Evolutionary conservation across 2,113 vertebrate species (phyloP), one percentile per base, ranked within the genome.

Genomic region (Pica pica): DNA sequence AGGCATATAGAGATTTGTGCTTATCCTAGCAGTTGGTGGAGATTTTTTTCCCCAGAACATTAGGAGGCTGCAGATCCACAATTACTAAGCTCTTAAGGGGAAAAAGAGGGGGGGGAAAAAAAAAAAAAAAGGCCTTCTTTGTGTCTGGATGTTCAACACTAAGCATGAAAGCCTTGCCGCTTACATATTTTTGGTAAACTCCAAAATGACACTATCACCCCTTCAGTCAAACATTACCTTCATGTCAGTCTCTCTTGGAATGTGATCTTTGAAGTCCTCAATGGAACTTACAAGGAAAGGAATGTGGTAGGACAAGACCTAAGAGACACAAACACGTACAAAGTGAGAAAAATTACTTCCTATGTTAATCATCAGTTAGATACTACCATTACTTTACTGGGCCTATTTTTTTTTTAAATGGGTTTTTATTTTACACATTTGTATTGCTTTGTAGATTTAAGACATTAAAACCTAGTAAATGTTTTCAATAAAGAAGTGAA

Each of bases 211-310:
- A 55, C 59, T 9, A 13, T 16, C 65, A 59, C 13, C 11, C 47
- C 35, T 37, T 42, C 5, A 57, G 75, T 33, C 87, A 76, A 82
- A 60, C 59, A 44, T 95, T 98, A 99, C 99, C 99, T 99, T 99
- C 99, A 99, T 99, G 97, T 99, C 99, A 2, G 99, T 99, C 96
- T 99, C 99, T 91, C 99, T 98, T 95, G 99, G 99, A 98, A 99
- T 99, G 98, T 99, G 99, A 97, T 99, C 99, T 96, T 99, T 99
- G 90, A 99, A 99, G 93, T 99, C 99, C 95, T 99, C 99, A 53
- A 99, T 99, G 39, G 99, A 99, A 97, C 99, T 99, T 96, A 99
- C 99, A 97, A 99, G 98, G 97, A 99, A 99, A 88, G 99, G 99
- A 98, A 99, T 99, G 96, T 99, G 99, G 96, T 99, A 99, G 70